Percentiles rank a stretch among this genome's conserved stretches.
phyloP scores from a whole-genome alignment of 2,113 vertebrate genomes.

The Malurus melanocephalus region DNA sequence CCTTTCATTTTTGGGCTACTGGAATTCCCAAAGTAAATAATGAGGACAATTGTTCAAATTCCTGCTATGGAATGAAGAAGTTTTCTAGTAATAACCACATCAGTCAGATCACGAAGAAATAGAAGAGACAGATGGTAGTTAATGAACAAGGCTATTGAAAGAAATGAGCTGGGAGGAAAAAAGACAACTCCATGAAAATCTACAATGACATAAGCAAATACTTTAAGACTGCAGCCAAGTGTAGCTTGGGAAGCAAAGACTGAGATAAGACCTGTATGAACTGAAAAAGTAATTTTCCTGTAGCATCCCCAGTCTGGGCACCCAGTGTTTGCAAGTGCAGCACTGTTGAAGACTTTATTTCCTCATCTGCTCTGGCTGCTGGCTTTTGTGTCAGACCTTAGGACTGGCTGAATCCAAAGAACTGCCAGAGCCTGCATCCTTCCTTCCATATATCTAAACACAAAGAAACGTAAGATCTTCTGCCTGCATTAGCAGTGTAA shows the following conservation, averaged over 20 bases:
- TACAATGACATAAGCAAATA: neutral
- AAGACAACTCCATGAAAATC: neutral
- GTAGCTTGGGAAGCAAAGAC: neutral
- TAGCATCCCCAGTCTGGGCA: neutral
- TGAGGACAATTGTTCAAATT: slow-evolving; percentile 20
- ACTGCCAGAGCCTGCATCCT: neutral
- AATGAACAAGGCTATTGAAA: neutral
- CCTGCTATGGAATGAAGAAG: neutral
- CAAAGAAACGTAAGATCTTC: neutral
- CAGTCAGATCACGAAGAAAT: neutral
- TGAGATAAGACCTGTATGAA: neutral
- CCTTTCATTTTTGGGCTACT: slow-evolving; percentile 20
- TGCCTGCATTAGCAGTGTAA: neutral
- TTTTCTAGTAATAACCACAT: slow-evolving; percentile 17
- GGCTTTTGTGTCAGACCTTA: neutral
- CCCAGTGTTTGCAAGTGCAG: neutral
- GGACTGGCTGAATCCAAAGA: neutral
- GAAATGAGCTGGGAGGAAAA: slow-evolving; percentile 10
- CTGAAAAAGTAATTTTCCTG: neutral
- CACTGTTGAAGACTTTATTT: neutral
- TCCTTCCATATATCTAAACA: neutral
- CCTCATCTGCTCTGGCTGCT: neutral
- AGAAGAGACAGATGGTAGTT: neutral
- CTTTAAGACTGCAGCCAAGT: neutral
- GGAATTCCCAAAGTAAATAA: slow-evolving; percentile 33